Conservation (phyloP, 2,113 vertebrate species). For the Salvelinus fontinalis region DNA sequence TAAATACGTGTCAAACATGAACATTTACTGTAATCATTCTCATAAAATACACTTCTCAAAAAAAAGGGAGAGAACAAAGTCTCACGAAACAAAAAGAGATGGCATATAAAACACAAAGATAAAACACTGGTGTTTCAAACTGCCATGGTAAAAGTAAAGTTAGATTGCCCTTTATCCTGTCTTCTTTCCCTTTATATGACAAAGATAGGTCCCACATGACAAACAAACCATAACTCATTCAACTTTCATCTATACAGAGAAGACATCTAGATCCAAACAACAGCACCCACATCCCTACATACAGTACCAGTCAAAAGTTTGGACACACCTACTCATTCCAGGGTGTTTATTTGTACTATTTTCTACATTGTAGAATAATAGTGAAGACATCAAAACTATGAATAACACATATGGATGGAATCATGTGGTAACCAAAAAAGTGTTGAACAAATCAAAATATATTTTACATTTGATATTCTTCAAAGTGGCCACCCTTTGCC, state of each 20-base stretch:
- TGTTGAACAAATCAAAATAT: no score
- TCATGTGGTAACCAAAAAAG: no score
- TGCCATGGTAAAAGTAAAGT: not conserved
- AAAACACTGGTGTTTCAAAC: slow-evolving; percentile 8
- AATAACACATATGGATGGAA: no score
- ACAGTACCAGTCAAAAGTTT: not conserved
- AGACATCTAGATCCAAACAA: slow-evolving; percentile 1
- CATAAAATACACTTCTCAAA: not conserved
- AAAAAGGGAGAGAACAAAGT: not conserved
- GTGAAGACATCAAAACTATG: no score
- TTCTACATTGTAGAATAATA: no score
- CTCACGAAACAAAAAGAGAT: not conserved
- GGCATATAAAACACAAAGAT: not conserved
- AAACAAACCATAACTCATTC: not conserved
- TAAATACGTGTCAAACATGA: no score
- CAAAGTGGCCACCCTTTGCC: no score
- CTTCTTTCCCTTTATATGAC: slow-evolving; percentile 31
- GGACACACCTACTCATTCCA: no score
- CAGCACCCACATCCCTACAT: not conserved
- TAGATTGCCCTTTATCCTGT: slow-evolving; percentile 1
- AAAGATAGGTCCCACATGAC: not conserved
- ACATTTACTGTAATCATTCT: not conserved
- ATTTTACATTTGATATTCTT: no score
- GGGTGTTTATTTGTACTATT: no score
- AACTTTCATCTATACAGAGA: not conserved